Evolutionary conservation across 2,888 invertebrate species (phyloP).

Genomic region (Pyrochroa serraticornis): DNA sequence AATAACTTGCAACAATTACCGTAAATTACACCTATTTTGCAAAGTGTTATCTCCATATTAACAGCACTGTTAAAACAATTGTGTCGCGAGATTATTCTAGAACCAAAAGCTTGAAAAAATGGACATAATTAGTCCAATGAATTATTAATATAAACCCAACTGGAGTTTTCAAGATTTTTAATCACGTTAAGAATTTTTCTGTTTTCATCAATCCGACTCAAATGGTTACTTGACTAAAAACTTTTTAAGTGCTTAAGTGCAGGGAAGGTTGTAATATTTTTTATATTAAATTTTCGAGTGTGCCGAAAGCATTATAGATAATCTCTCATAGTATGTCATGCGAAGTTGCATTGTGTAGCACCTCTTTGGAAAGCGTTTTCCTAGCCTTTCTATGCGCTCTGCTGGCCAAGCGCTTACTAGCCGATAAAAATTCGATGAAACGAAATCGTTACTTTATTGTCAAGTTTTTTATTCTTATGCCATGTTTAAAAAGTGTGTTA

Average conservation of each 20-base stretch:
- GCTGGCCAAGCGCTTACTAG: conserved; percentile 27
- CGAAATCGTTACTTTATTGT: conserved; percentile 31
- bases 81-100: not conserved
- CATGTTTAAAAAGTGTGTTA: conserved; percentile 15
- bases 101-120: too few relatives aligned
- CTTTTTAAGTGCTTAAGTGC: conserved; percentile 21
- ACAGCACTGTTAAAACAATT: not conserved
- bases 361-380: conserved; percentile 23
- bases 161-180: not conserved
- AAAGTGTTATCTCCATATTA: conserved; percentile 8
- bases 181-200: not conserved
- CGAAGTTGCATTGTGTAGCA: conserved; percentile 26
- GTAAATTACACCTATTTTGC: conserved; percentile 15
- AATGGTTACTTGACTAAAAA: conserved; percentile 1
- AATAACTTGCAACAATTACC: conserved; percentile 21
- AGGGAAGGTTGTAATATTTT: conserved; percentile 20
- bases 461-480: conserved; percentile 21
- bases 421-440: conserved; percentile 31
- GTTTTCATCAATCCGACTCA: not conserved
- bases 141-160: conserved; percentile 1
- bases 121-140: not conserved
- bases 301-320: conserved; percentile 21
- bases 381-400: conserved; percentile 26
- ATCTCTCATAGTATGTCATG: conserved; percentile 20
- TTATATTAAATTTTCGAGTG: conserved; percentile 24